Evolutionary conservation across 2,888 invertebrate species (phyloP).

Genomic region (Lissocephala sabroskyi): DNA sequence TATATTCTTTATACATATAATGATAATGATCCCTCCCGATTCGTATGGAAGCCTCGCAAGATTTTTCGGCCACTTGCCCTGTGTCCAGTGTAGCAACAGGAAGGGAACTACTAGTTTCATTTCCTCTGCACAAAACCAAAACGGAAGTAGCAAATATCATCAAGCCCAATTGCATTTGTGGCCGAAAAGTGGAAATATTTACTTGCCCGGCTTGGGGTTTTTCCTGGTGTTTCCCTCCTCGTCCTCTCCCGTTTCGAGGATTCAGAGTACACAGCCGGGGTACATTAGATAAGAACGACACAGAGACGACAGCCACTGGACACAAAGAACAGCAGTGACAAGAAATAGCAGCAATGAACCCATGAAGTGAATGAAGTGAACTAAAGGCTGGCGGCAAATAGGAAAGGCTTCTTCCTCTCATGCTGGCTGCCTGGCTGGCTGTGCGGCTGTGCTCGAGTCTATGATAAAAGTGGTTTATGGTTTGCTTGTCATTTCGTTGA

Average conservation of each 20-base stretch:
- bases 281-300: too few species aligned
- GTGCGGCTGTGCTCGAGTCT: conserved; percentile 18
- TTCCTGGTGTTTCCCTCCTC: background rate
- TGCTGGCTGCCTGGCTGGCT: background rate
- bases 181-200: conserved; percentile 65
- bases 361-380: conserved; percentile 29
- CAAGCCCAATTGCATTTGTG: conserved; percentile 67
- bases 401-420: background rate
- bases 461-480: conserved; percentile 55
- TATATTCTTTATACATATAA: too few species aligned
- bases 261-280: too few species aligned
- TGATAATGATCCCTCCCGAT: too few species aligned
- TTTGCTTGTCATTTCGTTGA: conserved; percentile 20
- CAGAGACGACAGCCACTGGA: too few species aligned
- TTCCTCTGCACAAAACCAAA: conserved; percentile 49
- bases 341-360: conserved; percentile 11
- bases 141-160: conserved; percentile 63
- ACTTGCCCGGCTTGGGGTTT: conserved; percentile 27
- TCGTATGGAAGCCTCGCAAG: too few species aligned
- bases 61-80: too few species aligned
- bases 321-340: conserved; percentile 2
- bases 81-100: background rate
- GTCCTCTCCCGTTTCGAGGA: background rate
- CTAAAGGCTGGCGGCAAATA: background rate
- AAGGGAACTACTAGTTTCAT: conserved; percentile 39